Evolutionary conservation across 2,797 vertebrate genomes (phyloP).

Genomic region (Hippopotamyrus pictus): DNA sequence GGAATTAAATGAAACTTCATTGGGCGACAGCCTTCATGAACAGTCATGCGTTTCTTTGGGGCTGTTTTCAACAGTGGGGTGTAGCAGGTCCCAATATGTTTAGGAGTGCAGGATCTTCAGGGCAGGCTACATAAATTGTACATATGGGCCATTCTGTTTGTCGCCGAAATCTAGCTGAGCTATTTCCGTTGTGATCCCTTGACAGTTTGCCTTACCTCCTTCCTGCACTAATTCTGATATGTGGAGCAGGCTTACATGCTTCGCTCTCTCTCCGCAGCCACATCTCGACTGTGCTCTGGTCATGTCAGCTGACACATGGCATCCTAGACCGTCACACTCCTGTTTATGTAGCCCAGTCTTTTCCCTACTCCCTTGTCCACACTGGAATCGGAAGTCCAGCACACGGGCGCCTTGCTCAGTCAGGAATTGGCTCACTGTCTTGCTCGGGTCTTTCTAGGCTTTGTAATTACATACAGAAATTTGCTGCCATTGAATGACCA

Average conservation of each 20-base stretch:
- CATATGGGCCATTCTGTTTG: neutral
- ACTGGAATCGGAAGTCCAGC: too few species aligned
- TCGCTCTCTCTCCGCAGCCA: neutral
- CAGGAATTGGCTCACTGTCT: too few species aligned
- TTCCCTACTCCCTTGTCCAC: neutral
- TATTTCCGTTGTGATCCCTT: neutral
- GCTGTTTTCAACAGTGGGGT: neutral
- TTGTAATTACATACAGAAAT: neutral
- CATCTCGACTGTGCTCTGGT: neutral
- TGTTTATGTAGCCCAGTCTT: neutral
- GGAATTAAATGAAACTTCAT: neutral
- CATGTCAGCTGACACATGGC: neutral
- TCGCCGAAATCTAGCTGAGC: neutral
- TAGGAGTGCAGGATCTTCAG: neutral
- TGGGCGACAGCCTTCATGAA: neutral
- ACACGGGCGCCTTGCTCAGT: too few species aligned
- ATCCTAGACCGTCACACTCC: neutral
- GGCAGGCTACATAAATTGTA: neutral
- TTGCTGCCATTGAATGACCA: neutral
- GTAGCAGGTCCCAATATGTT: neutral
- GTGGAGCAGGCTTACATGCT: neutral
- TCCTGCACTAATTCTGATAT: conserved; percentile 13
- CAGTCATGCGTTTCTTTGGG: neutral
- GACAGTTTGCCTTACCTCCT: neutral
- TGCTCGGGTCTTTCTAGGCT: neutral